phyloP scores from a whole-genome alignment of 2,888 invertebrate species.

The Phymatocera aterrima region DNA sequence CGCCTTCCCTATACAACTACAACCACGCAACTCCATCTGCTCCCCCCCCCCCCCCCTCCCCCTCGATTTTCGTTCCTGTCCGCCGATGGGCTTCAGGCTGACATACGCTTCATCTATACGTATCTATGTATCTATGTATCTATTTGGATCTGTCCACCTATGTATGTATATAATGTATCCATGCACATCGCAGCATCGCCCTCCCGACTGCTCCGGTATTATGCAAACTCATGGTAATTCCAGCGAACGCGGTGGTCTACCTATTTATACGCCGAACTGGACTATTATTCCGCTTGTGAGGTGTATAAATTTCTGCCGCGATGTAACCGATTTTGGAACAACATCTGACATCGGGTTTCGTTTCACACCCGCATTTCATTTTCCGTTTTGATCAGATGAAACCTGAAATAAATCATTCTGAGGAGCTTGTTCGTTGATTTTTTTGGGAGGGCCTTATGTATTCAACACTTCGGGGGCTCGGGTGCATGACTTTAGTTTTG shows the following conservation, averaged over 20 bases:
- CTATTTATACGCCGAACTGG: slow-evolving; percentile 1
- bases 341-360: not conserved
- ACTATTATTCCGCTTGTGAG: not conserved
- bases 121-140: not conserved
- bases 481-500: too few species aligned
- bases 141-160: not conserved
- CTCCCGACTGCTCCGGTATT: slow-evolving; percentile 41
- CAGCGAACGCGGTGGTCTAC: slow-evolving; percentile 21
- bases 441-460: too few species aligned
- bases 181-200: not conserved
- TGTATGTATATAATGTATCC: too few species aligned
- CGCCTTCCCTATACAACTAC: too few species aligned
- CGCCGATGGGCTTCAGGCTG: not conserved
- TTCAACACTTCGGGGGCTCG: too few species aligned
- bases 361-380: too few species aligned
- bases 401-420: too few species aligned
- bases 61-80: slow-evolving; percentile 3
- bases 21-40: not conserved
- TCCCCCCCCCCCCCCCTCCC: not conserved
- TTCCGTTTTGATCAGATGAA: too few species aligned
- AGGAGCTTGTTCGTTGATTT: too few species aligned
- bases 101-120: not conserved
- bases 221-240: slow-evolving; percentile 52
- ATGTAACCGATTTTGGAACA: not conserved
- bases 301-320: slow-evolving; percentile 1